These are phyloP conservation scores for Monochamus saltuarius DNA, from an alignment of 1,140 invertebrate genomes.

Conservation along the genomic window DNA sequence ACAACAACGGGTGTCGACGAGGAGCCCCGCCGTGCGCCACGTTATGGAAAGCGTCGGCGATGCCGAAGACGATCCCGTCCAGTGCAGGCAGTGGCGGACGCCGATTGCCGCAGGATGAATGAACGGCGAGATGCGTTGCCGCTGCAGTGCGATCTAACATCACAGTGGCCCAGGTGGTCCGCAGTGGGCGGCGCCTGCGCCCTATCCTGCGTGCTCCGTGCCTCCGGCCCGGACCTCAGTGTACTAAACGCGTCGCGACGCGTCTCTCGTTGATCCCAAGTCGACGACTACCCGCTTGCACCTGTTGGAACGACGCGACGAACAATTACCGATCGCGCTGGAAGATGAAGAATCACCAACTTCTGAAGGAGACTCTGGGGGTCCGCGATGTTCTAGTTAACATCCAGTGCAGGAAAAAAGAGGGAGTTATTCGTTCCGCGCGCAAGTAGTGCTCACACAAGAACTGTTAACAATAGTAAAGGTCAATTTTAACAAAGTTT, in stretches of 20 bases:
- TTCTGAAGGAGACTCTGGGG: conserved; percentile 1
- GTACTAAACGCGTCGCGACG: conserved; percentile 38
- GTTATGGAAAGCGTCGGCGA: no score
- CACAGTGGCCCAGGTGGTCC: conserved; percentile 39
- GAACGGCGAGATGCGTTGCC: conserved; percentile 32
- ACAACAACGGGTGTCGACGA: no score
- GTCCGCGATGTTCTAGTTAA: conserved; percentile 14
- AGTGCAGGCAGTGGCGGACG: conserved; percentile 23
- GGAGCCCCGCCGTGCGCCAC: no score
- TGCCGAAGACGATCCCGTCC: neutral
- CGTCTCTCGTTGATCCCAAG: conserved; percentile 5
- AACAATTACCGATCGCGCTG: neutral
- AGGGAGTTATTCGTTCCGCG: neutral
- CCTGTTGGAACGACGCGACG: conserved; percentile 34
- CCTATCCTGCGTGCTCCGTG: conserved; percentile 24
- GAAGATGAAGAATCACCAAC: neutral
- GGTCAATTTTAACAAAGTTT: conserved; percentile 27
- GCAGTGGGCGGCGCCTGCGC: conserved; percentile 38
- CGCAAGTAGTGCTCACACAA: neutral
- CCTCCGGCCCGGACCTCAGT: conserved; percentile 32
- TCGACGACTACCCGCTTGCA: conserved; percentile 25
- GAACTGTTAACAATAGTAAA: neutral
- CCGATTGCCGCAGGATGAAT: conserved; percentile 34
- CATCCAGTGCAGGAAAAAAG: conserved; percentile 19
- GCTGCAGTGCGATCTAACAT: conserved; percentile 35